phyloP scores from a whole-genome alignment of 37 sponge, comb jelly and placozoan species.

The Hormiphora californensis region DNA sequence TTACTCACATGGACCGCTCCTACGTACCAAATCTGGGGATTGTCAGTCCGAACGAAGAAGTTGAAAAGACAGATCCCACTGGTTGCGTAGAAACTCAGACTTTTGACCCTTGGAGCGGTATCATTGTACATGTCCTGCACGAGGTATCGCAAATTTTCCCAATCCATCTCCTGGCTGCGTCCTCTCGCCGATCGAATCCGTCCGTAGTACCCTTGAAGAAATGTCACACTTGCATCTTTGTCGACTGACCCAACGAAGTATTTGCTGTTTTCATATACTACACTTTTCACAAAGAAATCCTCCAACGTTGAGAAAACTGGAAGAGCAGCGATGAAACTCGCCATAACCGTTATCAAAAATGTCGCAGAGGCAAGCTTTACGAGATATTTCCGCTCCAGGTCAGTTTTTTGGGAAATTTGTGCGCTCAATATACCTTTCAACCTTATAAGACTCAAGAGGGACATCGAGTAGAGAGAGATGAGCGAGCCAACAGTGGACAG shows the following conservation, averaged over 20 bases:
- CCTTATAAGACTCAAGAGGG: background rate
- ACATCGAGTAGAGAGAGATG: background rate
- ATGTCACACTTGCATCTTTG: background rate
- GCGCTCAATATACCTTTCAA: background rate
- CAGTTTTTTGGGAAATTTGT: background rate
- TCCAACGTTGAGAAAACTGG: background rate
- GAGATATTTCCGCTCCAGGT: too few species aligned
- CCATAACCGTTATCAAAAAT: background rate
- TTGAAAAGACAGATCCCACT: background rate
- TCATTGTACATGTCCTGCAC: background rate
- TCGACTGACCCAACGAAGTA: background rate
- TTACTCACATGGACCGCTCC: background rate
- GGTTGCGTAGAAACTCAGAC: background rate
- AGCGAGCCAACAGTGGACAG: background rate
- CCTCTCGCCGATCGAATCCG: background rate
- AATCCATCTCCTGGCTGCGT: background rate
- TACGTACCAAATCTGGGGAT: background rate
- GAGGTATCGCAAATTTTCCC: background rate
- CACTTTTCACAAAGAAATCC: background rate
- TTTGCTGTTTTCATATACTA: background rate
- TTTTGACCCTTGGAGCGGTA: background rate
- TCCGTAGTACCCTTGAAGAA: background rate
- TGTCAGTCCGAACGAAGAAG: background rate
- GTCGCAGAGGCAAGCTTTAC: too few species aligned
- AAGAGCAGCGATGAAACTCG: background rate